Percentiles rank a stretch among this genome's conserved stretches.
These are phyloP conservation scores for Petrocephalus sullivani DNA, from an alignment of 2,797 vertebrate genomes.

Conservation along the genomic window DNA sequence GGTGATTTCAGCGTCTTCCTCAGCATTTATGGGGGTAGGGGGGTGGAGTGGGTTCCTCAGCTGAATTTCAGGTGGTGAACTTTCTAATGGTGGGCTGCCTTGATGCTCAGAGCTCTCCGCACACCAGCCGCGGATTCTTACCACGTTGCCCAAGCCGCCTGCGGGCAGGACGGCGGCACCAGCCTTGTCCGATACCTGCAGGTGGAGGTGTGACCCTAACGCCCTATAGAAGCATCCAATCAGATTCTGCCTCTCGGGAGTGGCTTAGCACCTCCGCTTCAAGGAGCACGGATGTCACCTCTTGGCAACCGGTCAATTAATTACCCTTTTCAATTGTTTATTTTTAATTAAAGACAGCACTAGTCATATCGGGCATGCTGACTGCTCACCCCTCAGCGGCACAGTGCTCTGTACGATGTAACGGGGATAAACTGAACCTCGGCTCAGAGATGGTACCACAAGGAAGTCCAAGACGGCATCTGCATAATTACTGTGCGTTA, in stretches of 20 bases:
- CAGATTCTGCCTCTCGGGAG: background rate
- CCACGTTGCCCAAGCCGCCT: conserved; percentile 50
- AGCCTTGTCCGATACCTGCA: conserved; percentile 33
- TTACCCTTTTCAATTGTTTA: background rate
- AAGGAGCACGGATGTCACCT: background rate
- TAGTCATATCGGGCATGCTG: background rate
- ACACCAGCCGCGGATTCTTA: conserved; percentile 38
- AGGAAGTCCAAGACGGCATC: conserved; percentile 48
- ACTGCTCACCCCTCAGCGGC: background rate
- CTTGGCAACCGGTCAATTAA: background rate
- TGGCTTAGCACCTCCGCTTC: background rate
- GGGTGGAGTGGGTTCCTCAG: background rate
- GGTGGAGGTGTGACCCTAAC: conserved; percentile 45
- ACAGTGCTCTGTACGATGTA: background rate
- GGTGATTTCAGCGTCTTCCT: background rate
- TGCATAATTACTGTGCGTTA: conserved; percentile 57
- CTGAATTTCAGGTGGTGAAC: background rate
- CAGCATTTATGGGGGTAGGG: background rate
- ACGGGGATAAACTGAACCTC: conserved; percentile 29
- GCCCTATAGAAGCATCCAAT: background rate
- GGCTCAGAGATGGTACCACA: conserved; percentile 39
- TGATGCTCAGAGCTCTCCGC: background rate
- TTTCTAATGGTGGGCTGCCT: background rate
- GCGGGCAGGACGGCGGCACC: conserved; percentile 44
- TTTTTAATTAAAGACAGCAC: background rate